These are phyloP conservation scores for Tragulus kanchil DNA, from an alignment of 2,113 vertebrate genomes.

Conservation along the genomic window DNA sequence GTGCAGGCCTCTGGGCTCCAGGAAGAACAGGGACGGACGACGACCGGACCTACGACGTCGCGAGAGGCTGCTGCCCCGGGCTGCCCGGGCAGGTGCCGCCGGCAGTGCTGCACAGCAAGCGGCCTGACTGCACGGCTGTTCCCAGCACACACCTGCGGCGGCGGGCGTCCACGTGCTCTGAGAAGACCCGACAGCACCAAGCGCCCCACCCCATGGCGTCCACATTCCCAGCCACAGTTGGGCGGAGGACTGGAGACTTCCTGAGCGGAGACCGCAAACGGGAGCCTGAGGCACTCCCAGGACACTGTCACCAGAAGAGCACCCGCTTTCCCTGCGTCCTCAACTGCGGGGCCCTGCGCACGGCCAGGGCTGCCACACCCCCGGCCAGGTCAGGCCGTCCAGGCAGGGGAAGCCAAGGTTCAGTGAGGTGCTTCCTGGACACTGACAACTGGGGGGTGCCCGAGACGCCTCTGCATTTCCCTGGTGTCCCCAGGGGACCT, in stretches of 20 bases:
- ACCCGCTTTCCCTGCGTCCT: fast-evolving
- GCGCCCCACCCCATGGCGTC: neutral
- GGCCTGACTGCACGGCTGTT: neutral
- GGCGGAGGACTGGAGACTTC: neutral
- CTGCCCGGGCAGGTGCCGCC: fast-evolving
- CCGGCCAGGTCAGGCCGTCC: fast-evolving
- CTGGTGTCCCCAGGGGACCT: neutral
- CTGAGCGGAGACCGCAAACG: neutral
- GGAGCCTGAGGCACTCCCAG: fast-evolving
- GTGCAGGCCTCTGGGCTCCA: neutral
- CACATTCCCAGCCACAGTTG: fast-evolving
- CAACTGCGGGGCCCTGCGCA: neutral
- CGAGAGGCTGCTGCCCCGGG: fast-evolving
- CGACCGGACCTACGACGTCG: fast-evolving
- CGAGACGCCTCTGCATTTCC: too few relatives aligned
- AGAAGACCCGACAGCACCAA: neutral
- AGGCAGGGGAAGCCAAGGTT: fast-evolving
- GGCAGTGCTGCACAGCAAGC: neutral
- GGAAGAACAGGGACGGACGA: fast-evolving
- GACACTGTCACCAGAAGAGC: neutral
- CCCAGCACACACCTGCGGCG: fast-evolving
- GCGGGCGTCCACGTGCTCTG: neutral
- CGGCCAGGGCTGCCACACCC: neutral
- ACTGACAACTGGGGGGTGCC: fast-evolving
- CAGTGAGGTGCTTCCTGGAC: fast-evolving